A percentile compares a stretch with the other conserved stretches of the same genome.
Conservation (phyloP, 2,888 invertebrate species). For the Colletes collaris region DNA sequence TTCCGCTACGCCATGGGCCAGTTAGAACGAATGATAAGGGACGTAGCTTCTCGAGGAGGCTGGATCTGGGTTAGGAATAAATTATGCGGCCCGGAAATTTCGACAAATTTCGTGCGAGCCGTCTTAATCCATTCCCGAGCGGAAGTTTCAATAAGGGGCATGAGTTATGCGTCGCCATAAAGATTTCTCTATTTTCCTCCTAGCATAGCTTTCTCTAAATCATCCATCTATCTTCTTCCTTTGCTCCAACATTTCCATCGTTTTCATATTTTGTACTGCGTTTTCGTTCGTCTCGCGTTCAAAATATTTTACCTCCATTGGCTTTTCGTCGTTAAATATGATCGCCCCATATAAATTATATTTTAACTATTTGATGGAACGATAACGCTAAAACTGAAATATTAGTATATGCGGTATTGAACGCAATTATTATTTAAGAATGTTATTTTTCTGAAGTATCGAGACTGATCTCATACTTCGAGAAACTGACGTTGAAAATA, state of each 20-base stretch:
- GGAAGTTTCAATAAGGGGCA: slow-evolving; percentile 78
- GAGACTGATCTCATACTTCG: too few relatives aligned
- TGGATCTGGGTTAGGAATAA: slow-evolving; percentile 60
- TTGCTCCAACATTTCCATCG: background rate
- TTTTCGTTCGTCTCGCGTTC: background rate
- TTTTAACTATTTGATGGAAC: too few relatives aligned
- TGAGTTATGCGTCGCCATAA: slow-evolving; percentile 78
- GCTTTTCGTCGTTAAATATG: too few relatives aligned
- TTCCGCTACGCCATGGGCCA: background rate
- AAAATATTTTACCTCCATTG: background rate
- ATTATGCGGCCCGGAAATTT: slow-evolving; percentile 72
- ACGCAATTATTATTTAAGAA: too few relatives aligned
- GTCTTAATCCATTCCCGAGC: slow-evolving; percentile 77
- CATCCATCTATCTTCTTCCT: slow-evolving; percentile 15
- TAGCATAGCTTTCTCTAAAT: slow-evolving; percentile 53
- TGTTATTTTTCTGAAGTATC: too few relatives aligned
- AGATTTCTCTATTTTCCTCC: slow-evolving; percentile 67
- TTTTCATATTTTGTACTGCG: slow-evolving; percentile 9
- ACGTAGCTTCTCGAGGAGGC: slow-evolving; percentile 28
- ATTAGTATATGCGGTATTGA: too few relatives aligned
- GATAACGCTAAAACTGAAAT: too few relatives aligned
- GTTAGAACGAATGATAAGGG: slow-evolving; percentile 19
- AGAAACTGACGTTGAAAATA: too few relatives aligned
- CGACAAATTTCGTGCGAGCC: slow-evolving; percentile 76
- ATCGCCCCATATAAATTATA: too few relatives aligned